Evolutionary conservation across 2,113 vertebrate species (phyloP), one percentile per base, ranked within the genome.

Genomic region (Antechinus flavipes): DNA sequence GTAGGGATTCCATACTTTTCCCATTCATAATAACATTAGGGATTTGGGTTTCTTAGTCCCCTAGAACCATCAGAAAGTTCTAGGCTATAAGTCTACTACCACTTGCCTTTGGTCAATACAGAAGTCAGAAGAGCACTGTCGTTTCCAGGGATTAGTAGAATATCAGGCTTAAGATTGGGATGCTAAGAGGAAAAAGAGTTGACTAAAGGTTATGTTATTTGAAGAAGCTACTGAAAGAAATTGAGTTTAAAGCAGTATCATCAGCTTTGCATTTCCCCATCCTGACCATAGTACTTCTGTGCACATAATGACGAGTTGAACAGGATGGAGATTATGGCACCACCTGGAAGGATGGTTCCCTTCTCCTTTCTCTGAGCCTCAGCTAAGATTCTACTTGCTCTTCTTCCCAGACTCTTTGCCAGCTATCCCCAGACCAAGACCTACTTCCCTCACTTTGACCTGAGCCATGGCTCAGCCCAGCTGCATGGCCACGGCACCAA

Each of bases 381-480:
- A 42, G 68, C 35, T 42, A 84, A 84, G 68, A 84, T 1, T 84
- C n/a, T 84, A 0, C 27, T 16, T 8, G 6, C 35, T 4, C 12
- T 68, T 4, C 0, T 46, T 46, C 8, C 0, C 97, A 98, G 98
- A 97, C 97, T 99, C 94, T 98, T 99, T 90, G 0, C 0, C 23
- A 96, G 97, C 93, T 98, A 95, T 95, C 99, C 99, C 0, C 98
- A 97, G 97, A 98, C 98, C 0, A 99, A 99, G 98, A 99, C 99
- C 93, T 99, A 99, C 97, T 99, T 99, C 96, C 96, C 98, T 22
- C 98, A 99, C 94, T 98, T 98, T 0, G 98, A 99, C 89, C 95
- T 99, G 94, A 98, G 97, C 97, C 95, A 92, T 0, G 97, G 98
- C 97, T 99, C 99, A 0, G 61, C 93, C 27, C 98, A 98, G 91